A percentile compares a stretch with the other conserved stretches of the same genome.
Conservation (phyloP, 1,140 invertebrate genomes). For the Gonioctena quinquepunctata region DNA sequence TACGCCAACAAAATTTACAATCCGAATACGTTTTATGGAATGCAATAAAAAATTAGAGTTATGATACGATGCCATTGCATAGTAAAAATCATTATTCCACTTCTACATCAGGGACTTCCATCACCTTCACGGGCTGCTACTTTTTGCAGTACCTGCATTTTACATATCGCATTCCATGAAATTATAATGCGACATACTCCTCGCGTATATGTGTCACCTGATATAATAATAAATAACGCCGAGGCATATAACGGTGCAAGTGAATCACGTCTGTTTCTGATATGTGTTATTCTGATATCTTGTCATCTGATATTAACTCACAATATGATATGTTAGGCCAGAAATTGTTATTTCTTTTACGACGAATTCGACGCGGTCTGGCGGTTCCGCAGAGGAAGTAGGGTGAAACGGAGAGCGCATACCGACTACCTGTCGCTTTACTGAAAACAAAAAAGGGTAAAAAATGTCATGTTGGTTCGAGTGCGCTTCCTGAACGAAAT, state of each 20-base stretch:
- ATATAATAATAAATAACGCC: not conserved
- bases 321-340: slow-evolving; percentile 12
- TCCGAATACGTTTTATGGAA: no score
- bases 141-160: no score
- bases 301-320: slow-evolving; percentile 13
- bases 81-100: no score
- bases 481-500: not conserved
- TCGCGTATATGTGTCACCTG: not conserved
- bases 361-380: not conserved
- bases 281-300: slow-evolving; percentile 5
- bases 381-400: slow-evolving; percentile 2
- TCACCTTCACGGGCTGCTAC: no score
- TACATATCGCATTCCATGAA: not conserved
- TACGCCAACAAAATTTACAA: no score
- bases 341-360: slow-evolving; percentile 4
- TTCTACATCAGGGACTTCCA: no score
- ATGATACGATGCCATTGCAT: no score
- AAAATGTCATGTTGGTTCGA: not conserved
- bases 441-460: not conserved
- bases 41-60: no score
- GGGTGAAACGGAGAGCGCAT: not conserved
- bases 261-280: slow-evolving; percentile 6
- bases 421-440: not conserved
- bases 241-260: not conserved
- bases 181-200: not conserved